These are phyloP conservation scores for Plebejus anna DNA, from an alignment of 2,888 invertebrate genomes.

Conservation along the genomic window DNA sequence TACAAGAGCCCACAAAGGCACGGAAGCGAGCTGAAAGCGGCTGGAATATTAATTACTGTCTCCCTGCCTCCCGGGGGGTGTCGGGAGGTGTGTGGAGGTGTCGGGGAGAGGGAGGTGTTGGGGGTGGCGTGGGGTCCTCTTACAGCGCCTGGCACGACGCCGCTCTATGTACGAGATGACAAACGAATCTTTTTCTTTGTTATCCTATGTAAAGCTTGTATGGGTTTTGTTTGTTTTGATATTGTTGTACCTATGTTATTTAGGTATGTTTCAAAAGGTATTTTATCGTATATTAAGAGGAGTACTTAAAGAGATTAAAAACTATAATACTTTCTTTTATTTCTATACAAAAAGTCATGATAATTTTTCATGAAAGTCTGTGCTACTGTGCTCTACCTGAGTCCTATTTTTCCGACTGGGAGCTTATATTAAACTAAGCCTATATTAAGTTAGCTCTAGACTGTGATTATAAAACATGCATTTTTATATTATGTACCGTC, in stretches of 20 bases:
- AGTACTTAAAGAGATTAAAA: too few species aligned
- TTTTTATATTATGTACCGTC: too few species aligned
- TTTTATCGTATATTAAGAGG: too few species aligned
- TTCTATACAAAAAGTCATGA: too few species aligned
- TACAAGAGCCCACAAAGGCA: constrained; percentile 44
- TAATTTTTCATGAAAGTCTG: too few species aligned
- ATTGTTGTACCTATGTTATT: background rate
- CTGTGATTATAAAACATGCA: too few species aligned
- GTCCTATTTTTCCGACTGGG: too few species aligned
- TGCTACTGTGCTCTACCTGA: too few species aligned
- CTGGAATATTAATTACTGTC: constrained; percentile 61
- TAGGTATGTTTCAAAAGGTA: background rate
- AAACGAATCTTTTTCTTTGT: constrained; percentile 14
- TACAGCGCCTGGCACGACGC: constrained; percentile 62
- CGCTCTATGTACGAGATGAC: constrained; percentile 35
- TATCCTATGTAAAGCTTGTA: background rate
- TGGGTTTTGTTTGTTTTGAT: background rate
- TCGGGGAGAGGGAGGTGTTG: constrained; percentile 47
- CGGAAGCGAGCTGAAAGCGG: constrained; percentile 44
- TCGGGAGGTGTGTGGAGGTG: constrained; percentile 42
- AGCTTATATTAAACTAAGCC: too few species aligned
- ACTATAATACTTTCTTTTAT: too few species aligned
- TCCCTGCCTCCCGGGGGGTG: constrained; percentile 41
- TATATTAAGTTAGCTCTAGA: too few species aligned
- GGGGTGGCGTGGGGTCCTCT: constrained; percentile 39